These are phyloP conservation scores for Cephus pulcher DNA, from an alignment of 2,888 invertebrate genomes.

Conservation along the genomic window DNA sequence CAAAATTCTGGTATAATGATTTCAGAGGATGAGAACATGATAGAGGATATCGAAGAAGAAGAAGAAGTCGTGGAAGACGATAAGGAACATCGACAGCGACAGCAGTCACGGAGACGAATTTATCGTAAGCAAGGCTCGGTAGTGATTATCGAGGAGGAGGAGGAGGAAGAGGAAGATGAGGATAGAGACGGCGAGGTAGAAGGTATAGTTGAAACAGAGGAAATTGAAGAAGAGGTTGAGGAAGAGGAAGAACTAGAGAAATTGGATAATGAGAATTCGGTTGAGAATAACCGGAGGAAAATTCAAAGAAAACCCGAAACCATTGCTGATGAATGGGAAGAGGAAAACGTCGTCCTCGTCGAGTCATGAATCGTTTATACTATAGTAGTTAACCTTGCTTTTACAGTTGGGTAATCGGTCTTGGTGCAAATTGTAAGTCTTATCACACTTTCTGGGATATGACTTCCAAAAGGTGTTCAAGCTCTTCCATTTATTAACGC, in stretches of 20 bases:
- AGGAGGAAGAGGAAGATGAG: conserved; percentile 41
- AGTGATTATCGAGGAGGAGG: conserved; percentile 58
- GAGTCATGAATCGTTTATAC: conserved; percentile 29
- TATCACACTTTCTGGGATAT: neutral
- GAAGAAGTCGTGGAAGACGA: conserved; percentile 34
- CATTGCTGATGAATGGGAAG: conserved; percentile 54
- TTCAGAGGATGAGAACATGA: conserved; percentile 25
- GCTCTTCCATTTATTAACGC: neutral
- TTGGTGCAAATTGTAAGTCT: neutral
- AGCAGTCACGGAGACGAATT: conserved; percentile 54
- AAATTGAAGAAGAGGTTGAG: conserved; percentile 10
- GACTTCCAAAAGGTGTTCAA: neutral
- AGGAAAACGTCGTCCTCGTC: conserved; percentile 44
- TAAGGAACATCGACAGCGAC: conserved; percentile 62
- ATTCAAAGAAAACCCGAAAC: conserved; percentile 30
- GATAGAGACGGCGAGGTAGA: neutral
- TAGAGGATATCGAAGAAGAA: conserved; percentile 32
- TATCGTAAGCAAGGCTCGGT: conserved; percentile 32
- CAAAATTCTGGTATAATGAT: conserved; percentile 58
- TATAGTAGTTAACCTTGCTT: neutral
- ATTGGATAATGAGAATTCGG: conserved; percentile 74
- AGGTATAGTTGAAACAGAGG: conserved; percentile 9
- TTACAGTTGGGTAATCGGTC: neutral
- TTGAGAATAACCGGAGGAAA: conserved; percentile 61
- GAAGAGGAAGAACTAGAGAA: conserved; percentile 65